These are phyloP conservation scores for Rhingia campestris DNA, from an alignment of 2,888 invertebrate genomes.

Conservation along the genomic window DNA sequence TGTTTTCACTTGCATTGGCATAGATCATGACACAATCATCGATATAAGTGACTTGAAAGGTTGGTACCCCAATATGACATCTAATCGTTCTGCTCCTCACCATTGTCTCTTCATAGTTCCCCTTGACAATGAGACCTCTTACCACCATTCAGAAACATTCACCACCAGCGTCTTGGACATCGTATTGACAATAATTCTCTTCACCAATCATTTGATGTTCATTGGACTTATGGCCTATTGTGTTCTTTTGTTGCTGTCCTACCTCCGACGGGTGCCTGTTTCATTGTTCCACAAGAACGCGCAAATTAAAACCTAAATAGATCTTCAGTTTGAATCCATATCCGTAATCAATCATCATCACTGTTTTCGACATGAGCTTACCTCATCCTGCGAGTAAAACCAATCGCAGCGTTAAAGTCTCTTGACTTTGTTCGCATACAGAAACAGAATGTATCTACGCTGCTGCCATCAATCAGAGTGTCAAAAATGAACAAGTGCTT, in stretches of 20 bases:
- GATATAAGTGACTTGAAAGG: slow-evolving; percentile 5
- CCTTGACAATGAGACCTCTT: neutral
- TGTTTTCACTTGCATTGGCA: neutral
- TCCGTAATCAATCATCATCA: slow-evolving; percentile 3
- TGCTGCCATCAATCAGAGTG: slow-evolving; percentile 14
- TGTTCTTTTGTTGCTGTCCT: neutral
- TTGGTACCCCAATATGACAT: neutral
- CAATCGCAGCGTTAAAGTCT: neutral
- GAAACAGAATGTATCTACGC: neutral
- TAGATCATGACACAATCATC: neutral
- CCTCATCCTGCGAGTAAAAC: slow-evolving; percentile 2
- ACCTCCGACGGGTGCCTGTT: neutral
- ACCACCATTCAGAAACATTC: neutral
- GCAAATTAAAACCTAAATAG: neutral
- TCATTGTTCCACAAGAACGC: neutral
- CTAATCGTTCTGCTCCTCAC: neutral
- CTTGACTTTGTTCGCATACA: neutral
- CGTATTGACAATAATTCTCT: neutral
- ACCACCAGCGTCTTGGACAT: neutral
- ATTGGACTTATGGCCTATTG: neutral
- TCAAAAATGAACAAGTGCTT: neutral
- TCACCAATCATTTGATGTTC: neutral
- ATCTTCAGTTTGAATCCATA: neutral
- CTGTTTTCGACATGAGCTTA: slow-evolving; percentile 2
- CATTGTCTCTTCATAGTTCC: neutral